These are phyloP conservation scores for Phoxinus dragarum DNA, from an alignment of 2,797 vertebrate species.

Conservation along the genomic window DNA sequence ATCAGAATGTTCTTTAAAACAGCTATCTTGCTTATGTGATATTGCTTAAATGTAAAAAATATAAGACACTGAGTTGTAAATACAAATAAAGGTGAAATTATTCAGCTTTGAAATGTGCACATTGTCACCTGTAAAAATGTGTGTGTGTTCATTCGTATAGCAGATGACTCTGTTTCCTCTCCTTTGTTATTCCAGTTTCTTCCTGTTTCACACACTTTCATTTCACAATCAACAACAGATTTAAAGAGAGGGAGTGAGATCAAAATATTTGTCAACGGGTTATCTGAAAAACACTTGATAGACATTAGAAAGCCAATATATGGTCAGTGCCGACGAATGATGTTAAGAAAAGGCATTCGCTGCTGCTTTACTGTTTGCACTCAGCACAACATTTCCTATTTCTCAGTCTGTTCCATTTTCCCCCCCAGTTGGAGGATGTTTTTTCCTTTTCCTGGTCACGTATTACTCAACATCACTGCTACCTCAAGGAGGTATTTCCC, in stretches of 20 bases:
- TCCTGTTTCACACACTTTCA: slow-evolving; percentile 62
- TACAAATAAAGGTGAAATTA: neutral
- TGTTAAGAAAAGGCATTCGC: neutral
- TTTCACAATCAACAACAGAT: slow-evolving; percentile 44
- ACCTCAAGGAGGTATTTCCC: slow-evolving; percentile 52
- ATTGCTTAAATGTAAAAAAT: neutral
- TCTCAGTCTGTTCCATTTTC: slow-evolving; percentile 36
- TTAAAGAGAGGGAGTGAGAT: neutral
- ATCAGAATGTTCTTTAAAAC: neutral
- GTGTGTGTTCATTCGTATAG: slow-evolving; percentile 42
- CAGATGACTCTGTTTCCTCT: slow-evolving; percentile 60
- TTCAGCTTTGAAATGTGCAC: slow-evolving; percentile 6
- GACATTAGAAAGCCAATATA: neutral
- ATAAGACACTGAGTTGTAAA: neutral
- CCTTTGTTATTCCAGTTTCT: slow-evolving; percentile 67
- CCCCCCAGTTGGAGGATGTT: slow-evolving; percentile 35
- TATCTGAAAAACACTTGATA: neutral
- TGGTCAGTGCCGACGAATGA: neutral
- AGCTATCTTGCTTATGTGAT: neutral
- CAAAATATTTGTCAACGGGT: neutral
- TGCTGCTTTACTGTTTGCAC: neutral
- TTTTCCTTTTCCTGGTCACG: slow-evolving; percentile 58
- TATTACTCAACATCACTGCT: slow-evolving; percentile 37
- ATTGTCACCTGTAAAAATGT: slow-evolving; percentile 44
- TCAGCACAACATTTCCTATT: slow-evolving; percentile 34